Base-by-base conservation (phyloP, 2,888 invertebrate genomes). In the Oscheius sp. region DNA sequence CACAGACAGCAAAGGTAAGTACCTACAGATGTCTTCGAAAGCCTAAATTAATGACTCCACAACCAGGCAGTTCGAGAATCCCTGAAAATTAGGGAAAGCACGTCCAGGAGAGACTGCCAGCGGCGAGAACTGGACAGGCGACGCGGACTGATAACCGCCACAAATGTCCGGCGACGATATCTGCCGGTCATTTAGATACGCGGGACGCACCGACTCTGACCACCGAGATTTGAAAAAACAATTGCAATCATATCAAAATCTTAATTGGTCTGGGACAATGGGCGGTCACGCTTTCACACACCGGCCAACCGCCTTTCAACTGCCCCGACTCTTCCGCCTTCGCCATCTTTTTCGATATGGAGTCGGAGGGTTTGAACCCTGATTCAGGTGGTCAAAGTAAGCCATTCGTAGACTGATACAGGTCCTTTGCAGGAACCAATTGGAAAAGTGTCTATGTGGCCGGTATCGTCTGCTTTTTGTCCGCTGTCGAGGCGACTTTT, bases 401-500 rank as follows among this genome's bases (percentile, higher is more conserved):
- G 42, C 42, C 7, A 5, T 42, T 42, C 42, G 4, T 42, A 3
- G 7, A 42, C 42, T 62, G 77, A 75, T 42, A 42, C 42, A 42
- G 42, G 3, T 5, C 7, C 3, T 42, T 42, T 21, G 37, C 65
- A 32, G 75, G n/a, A 32, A 80, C 80, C 13, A 59, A 77, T 37
- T 72, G 75, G 76, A 70, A 71, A 48, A 71, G 70, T 2, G 65
- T 82, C 47, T 21, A 68, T 32, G 76, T 75, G 10, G 79, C 82
- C n/a, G 77, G 76, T 1, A 13, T 78, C 2, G 72, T 82, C 32
- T 74, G 76, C 29, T 80, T 80, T 59, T 72, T 80, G 37, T 72
- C 79, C 10, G 78, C 82, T 10, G 74, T 82, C 48, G 80, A 80
- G 71, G 76, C 76, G 62, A 79, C 78, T 2, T 77, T 82, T 2